phyloP scores from a whole-genome alignment of 1,140 invertebrate genomes.

The Oryctes rhinoceros region DNA sequence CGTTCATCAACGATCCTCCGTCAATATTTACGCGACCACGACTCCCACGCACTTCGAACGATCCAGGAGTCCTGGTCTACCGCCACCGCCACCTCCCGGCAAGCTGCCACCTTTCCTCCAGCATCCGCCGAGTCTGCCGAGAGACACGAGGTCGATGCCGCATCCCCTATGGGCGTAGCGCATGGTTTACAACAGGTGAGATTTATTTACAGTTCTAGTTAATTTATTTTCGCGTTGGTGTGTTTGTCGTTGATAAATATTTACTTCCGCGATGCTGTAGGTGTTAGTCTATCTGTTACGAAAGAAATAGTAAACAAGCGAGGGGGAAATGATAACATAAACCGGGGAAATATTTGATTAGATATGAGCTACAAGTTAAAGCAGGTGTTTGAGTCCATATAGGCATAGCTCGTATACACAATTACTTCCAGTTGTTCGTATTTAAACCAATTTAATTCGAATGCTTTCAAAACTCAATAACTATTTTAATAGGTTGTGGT shows the following conservation, averaged over 20 bases:
- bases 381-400: no score
- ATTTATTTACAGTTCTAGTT: slow-evolving; percentile 3
- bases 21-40: slow-evolving; percentile 70
- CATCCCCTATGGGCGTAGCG: slow-evolving; percentile 68
- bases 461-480: no score
- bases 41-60: slow-evolving; percentile 61
- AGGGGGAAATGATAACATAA: background rate
- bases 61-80: slow-evolving; percentile 71
- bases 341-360: background rate
- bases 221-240: background rate
- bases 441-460: no score
- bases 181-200: slow-evolving; percentile 58
- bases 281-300: background rate
- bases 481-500: no score
- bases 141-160: slow-evolving; percentile 58
- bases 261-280: background rate
- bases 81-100: slow-evolving; percentile 68
- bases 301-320: background rate
- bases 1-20: slow-evolving; percentile 68
- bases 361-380: background rate
- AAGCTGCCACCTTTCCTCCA: slow-evolving; percentile 59
- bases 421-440: no score
- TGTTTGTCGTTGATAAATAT: background rate
- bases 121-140: slow-evolving; percentile 59
- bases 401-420: no score